Evolutionary conservation across 2,888 invertebrate genomes (phyloP).

Genomic region (Chalcosyrphus nemorum): DNA sequence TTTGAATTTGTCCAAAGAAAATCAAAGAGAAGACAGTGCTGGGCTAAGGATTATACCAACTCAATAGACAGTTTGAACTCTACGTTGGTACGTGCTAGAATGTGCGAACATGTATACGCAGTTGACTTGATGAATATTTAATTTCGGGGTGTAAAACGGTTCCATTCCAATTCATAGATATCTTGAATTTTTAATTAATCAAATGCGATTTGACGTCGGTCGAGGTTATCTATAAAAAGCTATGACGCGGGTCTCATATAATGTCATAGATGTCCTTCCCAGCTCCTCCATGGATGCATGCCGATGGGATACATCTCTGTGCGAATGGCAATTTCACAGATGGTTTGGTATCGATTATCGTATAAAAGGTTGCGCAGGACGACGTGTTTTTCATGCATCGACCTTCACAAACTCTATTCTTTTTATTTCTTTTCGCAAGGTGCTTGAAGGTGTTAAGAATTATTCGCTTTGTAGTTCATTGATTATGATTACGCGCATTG

Average conservation of each 20-base stretch:
- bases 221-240: neutral
- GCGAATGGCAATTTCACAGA: conserved; percentile 28
- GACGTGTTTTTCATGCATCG: neutral
- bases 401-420: conserved; percentile 22
- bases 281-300: too few relatives aligned
- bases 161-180: conserved; percentile 1
- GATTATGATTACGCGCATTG: neutral
- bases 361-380: neutral
- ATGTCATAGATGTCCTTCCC: neutral
- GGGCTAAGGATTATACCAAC: conserved; percentile 21
- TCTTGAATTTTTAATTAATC: too few relatives aligned
- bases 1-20: conserved; percentile 38
- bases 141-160: conserved; percentile 27
- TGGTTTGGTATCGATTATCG: conserved; percentile 32
- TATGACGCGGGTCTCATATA: neutral
- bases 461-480: conserved; percentile 9
- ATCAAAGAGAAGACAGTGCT: neutral
- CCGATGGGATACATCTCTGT: too few relatives aligned
- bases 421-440: neutral
- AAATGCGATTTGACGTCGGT: neutral
- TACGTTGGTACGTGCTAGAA: conserved; percentile 57
- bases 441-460: neutral
- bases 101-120: conserved; percentile 22
- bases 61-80: conserved; percentile 63
- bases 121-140: conserved; percentile 30